Evolutionary conservation across 2,888 invertebrate genomes (phyloP).

Genomic region (Xestoiulus laeticollis): DNA sequence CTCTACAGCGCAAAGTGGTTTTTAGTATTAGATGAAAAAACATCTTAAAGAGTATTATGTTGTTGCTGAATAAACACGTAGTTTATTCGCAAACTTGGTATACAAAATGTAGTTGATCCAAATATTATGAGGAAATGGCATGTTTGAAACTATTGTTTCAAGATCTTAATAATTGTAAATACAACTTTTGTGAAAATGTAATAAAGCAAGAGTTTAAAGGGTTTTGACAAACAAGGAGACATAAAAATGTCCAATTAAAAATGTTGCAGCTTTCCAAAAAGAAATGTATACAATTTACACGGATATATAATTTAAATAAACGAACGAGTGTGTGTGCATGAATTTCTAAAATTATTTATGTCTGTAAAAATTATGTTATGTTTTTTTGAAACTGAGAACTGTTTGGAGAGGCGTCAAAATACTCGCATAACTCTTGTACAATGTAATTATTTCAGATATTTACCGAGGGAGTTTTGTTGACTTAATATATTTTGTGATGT

Average conservation of each 20-base stretch:
- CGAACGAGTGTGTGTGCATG: not conserved
- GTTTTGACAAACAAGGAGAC: not conserved
- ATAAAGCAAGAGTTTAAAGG: not conserved
- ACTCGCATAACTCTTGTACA: not conserved
- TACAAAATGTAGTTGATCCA: not conserved
- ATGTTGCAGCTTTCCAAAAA: not conserved
- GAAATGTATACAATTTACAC: not conserved
- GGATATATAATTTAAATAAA: not conserved
- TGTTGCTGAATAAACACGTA: not conserved
- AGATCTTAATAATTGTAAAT: not conserved
- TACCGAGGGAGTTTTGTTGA: not conserved
- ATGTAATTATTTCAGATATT: constrained; percentile 9
- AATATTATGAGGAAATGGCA: not conserved
- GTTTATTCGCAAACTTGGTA: not conserved
- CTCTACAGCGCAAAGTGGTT: not conserved
- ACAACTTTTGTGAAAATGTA: not conserved
- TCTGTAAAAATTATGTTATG: not conserved
- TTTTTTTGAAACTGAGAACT: not conserved
- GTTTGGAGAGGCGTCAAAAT: not conserved
- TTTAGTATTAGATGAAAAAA: not conserved
- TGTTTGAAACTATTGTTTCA: not conserved
- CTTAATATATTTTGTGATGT: constrained; percentile 32
- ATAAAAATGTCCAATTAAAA: constrained; percentile 31
- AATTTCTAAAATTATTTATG: not conserved
- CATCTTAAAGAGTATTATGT: not conserved